Base-by-base conservation (phyloP, 1,140 invertebrate species). In the Tetramorium parvispinum region DNA sequence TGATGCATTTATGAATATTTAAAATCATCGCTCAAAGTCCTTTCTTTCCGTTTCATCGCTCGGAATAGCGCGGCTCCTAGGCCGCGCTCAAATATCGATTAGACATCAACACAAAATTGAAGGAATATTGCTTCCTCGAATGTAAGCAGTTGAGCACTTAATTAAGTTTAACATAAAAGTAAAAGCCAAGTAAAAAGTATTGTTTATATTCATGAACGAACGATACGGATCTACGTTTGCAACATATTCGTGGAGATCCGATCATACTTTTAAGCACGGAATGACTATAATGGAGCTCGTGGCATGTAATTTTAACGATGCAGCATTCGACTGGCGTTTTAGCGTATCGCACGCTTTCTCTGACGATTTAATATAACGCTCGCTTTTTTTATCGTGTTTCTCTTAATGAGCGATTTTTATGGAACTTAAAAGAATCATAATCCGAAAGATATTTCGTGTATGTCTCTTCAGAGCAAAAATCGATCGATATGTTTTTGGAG, bases 331-430 rank as follows among this genome's bases (percentile, higher is more conserved):
- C 11, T 46, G 11, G 13, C 18, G 61, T 87, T 79, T 63, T 73
- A 77, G 24, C 85, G 11, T 55, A 75, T 78, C 18, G 81, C 77
- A 82, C 82, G 88, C 88, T 91, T 88, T 91, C 89, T 85, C 87
- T 57, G 77, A 49, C 61, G 55, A 46, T 7, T 86, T 86, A 79
- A 90, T 85, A 40, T 27, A 85, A 73, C 27, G 85, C 27, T 75
- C 55, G 37, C 73, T 61, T 61, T 77, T 87, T 70, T 83, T 82
- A 32, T 71, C 32, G 37, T 59, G 10, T 57, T 49, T 81, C 63
- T 77, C 46, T 61, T 55, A 55, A 63, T 55, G 71, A 85, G 61
- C 24, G 3, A 65, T 63, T n/a, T 11, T 61, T 13, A 32, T 63
- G 59, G 49, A 53, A 51, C 10, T 40, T 73, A 10, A 4, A 3